Percentiles rank a stretch among this genome's conserved stretches.
phyloP scores from a whole-genome alignment of 2,888 invertebrate genomes.

The Idaea dimidiata region DNA sequence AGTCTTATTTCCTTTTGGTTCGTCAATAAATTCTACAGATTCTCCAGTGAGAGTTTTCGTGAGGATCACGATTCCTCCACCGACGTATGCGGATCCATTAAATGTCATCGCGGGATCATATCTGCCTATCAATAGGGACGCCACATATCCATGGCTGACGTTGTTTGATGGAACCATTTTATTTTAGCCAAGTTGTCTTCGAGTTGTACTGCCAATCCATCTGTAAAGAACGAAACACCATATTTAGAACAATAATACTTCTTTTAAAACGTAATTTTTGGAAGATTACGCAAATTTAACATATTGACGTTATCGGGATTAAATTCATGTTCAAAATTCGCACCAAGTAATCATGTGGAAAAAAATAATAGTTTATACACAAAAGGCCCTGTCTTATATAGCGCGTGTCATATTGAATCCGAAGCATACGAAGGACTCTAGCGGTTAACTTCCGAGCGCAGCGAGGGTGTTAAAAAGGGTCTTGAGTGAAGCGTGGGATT shows the following conservation, averaged over 20 bases:
- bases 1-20: slow-evolving; percentile 65
- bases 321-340: no score
- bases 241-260: not conserved
- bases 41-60: slow-evolving; percentile 71
- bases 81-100: slow-evolving; percentile 54
- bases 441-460: no score
- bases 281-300: no score
- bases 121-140: slow-evolving; percentile 38
- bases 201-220: slow-evolving; percentile 50
- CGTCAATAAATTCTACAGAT: slow-evolving; percentile 66
- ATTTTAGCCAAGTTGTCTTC: slow-evolving; percentile 27
- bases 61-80: slow-evolving; percentile 63
- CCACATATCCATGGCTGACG: slow-evolving; percentile 40
- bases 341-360: no score
- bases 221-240: slow-evolving; percentile 50
- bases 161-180: slow-evolving; percentile 48
- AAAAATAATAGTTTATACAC: no score
- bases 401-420: no score
- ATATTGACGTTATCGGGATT: no score
- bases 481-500: no score
- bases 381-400: no score
- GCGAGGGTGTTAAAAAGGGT: no score
- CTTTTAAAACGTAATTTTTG: not conserved
- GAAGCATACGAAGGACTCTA: no score
- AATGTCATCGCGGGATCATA: slow-evolving; percentile 60